These are phyloP conservation scores for Stenurella melanura DNA, from an alignment of 2,888 invertebrate genomes.

Conservation along the genomic window DNA sequence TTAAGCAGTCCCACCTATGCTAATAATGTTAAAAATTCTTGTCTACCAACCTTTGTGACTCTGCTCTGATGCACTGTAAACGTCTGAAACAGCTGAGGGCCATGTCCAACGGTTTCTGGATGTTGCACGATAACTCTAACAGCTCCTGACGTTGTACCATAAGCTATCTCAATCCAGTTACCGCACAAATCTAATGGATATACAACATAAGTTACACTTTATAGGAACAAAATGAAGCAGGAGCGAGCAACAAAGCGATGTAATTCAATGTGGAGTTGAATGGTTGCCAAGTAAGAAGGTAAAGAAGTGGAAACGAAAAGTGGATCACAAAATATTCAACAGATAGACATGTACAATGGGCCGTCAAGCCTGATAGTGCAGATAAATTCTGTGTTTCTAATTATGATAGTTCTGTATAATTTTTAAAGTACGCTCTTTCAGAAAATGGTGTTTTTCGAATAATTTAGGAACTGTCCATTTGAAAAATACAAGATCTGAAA, in stretches of 20 bases:
- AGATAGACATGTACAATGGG: too few relatives aligned
- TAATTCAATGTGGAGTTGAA: slow-evolving; percentile 26
- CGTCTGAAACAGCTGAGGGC: slow-evolving; percentile 98
- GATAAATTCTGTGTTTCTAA: too few relatives aligned
- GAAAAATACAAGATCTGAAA: too few relatives aligned
- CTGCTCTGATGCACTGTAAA: slow-evolving; percentile 98
- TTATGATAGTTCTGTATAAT: too few relatives aligned
- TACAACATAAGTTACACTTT: slow-evolving; percentile 38
- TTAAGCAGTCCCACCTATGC: too few relatives aligned
- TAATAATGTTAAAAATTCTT: too few relatives aligned
- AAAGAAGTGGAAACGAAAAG: slow-evolving; percentile 36
- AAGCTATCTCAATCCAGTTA: slow-evolving; percentile 99
- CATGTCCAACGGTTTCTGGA: slow-evolving; percentile 98
- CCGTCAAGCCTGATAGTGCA: too few relatives aligned
- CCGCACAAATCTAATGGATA: slow-evolving; percentile 88
- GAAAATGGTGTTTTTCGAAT: too few relatives aligned
- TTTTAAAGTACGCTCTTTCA: too few relatives aligned
- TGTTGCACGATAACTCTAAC: slow-evolving; percentile 99
- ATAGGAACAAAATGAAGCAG: neutral
- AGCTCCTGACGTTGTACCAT: slow-evolving; percentile 96
- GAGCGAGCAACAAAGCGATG: slow-evolving; percentile 30
- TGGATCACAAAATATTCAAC: slow-evolving; percentile 36
- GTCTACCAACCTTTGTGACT: slow-evolving; percentile 86
- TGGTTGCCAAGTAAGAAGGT: slow-evolving; percentile 29
- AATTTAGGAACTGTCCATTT: too few relatives aligned